Conservation (phyloP, 2,797 vertebrate species). For the Macropus fuliginosus region DNA sequence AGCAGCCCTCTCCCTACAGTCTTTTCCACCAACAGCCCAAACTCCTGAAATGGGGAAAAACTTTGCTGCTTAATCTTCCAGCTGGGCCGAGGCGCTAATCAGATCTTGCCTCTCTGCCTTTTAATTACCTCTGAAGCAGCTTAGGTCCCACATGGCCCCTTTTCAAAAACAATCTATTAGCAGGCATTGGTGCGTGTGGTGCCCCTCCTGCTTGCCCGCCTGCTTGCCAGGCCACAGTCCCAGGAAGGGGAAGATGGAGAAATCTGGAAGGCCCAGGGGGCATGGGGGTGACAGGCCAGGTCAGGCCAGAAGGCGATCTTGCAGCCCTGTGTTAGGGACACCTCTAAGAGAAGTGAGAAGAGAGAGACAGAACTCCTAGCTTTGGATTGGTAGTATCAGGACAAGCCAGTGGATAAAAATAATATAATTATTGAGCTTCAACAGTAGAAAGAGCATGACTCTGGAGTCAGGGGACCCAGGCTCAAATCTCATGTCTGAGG, state of each 20-base stretch:
- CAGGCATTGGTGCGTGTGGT: conserved; percentile 77
- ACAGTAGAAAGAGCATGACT: not conserved
- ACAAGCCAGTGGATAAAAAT: not conserved
- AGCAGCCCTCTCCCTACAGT: not conserved
- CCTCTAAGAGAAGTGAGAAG: not conserved
- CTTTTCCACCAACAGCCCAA: not conserved
- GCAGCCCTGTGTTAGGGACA: not conserved
- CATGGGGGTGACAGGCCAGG: not conserved
- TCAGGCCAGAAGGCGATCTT: not conserved
- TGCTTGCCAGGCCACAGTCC: conserved; percentile 14
- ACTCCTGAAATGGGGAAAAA: conserved; percentile 66
- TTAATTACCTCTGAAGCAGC: conserved; percentile 79
- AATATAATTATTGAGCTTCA: not conserved
- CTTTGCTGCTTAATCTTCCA: conserved; percentile 70
- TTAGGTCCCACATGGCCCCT: conserved; percentile 70
- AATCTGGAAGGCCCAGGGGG: not conserved
- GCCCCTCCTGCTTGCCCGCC: conserved; percentile 35
- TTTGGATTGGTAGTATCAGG: not conserved
- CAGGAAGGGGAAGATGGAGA: not conserved
- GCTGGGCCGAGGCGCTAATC: conserved; percentile 71
- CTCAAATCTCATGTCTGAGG: not conserved
- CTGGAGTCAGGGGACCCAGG: not conserved
- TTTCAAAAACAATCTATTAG: conserved; percentile 82
- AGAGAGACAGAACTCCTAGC: not conserved
- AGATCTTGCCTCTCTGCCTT: conserved; percentile 77